These are phyloP conservation scores for Vimba vimba DNA, from an alignment of 2,113 vertebrate species.

Conservation along the genomic window DNA sequence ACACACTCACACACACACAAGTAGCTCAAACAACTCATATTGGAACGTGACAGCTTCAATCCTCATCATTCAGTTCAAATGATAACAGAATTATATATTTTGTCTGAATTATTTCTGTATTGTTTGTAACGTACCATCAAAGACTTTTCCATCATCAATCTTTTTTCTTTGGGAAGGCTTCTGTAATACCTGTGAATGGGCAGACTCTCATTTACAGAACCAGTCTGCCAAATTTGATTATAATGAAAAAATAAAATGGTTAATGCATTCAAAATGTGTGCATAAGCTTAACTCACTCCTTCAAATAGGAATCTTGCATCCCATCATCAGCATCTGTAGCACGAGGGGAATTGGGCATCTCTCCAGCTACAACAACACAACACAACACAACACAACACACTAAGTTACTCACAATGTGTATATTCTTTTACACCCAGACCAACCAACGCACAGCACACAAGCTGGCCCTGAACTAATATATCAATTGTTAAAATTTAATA, in stretches of 20 bases:
- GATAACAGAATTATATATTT: neutral
- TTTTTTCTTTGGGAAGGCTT: slow-evolving; percentile 55
- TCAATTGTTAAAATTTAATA: slow-evolving; percentile 41
- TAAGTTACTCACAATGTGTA: neutral
- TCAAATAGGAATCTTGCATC: slow-evolving; percentile 75
- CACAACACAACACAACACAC: neutral
- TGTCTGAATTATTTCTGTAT: neutral
- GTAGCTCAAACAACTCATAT: neutral
- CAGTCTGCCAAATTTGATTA: neutral
- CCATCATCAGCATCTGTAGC: slow-evolving; percentile 57
- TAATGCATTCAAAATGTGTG: neutral
- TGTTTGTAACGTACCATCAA: slow-evolving; percentile 58
- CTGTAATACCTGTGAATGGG: slow-evolving; percentile 66
- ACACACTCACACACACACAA: neutral
- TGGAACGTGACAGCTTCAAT: neutral
- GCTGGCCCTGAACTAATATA: neutral
- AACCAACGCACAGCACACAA: neutral
- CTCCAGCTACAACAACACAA: slow-evolving; percentile 40
- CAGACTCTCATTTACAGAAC: neutral
- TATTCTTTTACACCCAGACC: neutral
- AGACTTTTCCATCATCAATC: slow-evolving; percentile 45
- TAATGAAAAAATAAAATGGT: too few relatives aligned
- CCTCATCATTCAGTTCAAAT: neutral
- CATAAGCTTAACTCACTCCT: slow-evolving; percentile 70
- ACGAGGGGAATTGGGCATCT: slow-evolving; percentile 72